phyloP scores from a whole-genome alignment of 2,113 vertebrate species.

The Psittacus erithacus region DNA sequence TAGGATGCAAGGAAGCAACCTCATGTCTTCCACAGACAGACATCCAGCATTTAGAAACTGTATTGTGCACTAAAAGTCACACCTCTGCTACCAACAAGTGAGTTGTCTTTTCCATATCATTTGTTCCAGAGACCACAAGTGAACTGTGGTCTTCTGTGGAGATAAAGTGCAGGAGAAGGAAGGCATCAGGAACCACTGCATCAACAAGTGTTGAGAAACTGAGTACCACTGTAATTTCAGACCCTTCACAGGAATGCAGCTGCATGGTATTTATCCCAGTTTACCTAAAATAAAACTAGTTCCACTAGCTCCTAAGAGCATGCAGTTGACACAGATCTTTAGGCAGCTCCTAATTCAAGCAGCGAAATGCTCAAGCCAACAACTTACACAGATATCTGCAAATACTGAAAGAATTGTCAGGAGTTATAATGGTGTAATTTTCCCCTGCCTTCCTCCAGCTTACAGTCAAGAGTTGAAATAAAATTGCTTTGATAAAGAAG shows the following conservation, averaged over 20 bases:
- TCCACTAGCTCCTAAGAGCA: not conserved
- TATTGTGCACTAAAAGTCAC: not conserved
- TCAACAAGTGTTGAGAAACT: not conserved
- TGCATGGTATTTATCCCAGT: not conserved
- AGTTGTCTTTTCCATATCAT: not conserved
- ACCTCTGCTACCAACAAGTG: not conserved
- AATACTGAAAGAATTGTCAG: not conserved
- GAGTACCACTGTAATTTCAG: not conserved
- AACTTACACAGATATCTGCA: not conserved
- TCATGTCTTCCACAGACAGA: not conserved
- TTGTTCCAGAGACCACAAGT: not conserved
- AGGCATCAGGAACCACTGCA: not conserved
- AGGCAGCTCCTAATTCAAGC: not conserved
- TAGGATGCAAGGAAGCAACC: not conserved
- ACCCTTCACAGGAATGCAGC: not conserved
- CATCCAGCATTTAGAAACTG: not conserved
- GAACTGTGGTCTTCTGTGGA: not conserved
- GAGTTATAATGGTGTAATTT: not conserved
- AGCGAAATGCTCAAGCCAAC: not conserved
- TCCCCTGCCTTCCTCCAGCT: not conserved
- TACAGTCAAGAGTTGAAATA: not conserved
- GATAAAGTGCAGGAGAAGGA: not conserved
- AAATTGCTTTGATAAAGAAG: not conserved
- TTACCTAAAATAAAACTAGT: not conserved
- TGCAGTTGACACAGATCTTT: not conserved